phyloP scores from a whole-genome alignment of 1,140 invertebrate species.

The Pogonomyrmex barbatus region DNA sequence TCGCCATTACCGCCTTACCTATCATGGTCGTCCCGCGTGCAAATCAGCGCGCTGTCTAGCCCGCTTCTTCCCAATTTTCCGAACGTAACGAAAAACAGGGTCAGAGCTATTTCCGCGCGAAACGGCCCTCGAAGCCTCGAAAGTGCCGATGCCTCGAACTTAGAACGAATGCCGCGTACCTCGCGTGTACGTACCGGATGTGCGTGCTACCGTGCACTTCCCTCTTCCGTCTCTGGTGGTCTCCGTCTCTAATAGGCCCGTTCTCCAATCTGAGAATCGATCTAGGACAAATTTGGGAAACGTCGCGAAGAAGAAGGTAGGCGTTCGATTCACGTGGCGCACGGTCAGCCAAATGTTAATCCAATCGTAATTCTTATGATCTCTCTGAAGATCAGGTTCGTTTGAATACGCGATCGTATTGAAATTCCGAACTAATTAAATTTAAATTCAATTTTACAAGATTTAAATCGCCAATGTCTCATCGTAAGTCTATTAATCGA shows the following conservation, averaged over 20 bases:
- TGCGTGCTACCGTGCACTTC: neutral
- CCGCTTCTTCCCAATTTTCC: constrained; percentile 72
- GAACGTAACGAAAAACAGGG: constrained; percentile 67
- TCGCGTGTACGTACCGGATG: neutral
- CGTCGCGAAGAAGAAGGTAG: constrained; percentile 25
- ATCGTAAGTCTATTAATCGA: neutral
- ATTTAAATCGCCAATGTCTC: neutral
- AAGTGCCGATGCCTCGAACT: constrained; percentile 10
- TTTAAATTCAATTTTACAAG: neutral
- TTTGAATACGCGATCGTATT: neutral
- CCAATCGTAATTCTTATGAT: neutral
- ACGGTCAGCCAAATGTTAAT: neutral
- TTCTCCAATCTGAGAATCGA: neutral
- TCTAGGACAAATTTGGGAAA: neutral
- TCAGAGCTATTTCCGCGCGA: constrained; percentile 76
- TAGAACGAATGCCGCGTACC: constrained; percentile 18
- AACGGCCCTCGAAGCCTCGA: constrained; percentile 68
- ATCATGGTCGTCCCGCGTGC: constrained; percentile 75
- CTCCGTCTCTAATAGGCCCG: neutral
- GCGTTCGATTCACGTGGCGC: neutral
- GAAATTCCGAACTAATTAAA: neutral
- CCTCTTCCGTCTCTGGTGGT: neutral
- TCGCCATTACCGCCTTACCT: constrained; percentile 64
- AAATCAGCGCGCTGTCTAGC: constrained; percentile 64
- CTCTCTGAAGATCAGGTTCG: neutral